Conservation (phyloP, 30 jellyfish, hydroid and myxozoan species). For the Calvadosia cruxmelitensis region DNA sequence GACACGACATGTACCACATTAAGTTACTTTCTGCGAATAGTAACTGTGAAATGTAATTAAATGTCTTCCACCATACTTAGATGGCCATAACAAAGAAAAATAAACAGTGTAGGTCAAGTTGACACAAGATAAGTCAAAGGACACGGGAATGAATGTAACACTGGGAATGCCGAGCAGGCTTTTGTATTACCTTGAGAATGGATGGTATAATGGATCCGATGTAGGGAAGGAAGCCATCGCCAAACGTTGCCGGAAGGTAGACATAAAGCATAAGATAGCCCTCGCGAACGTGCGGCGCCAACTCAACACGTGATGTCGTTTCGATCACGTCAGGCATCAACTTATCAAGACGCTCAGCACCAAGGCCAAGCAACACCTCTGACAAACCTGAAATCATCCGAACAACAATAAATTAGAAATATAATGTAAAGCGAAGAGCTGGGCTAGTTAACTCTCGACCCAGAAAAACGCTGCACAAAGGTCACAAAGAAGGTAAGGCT, state of each 20-base stretch:
- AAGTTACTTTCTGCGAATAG: no score
- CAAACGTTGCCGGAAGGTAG: slow-evolving; percentile 90
- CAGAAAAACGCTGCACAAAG: no score
- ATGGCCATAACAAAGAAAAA: not conserved
- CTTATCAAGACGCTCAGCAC: slow-evolving; percentile 74
- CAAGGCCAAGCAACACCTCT: slow-evolving; percentile 84
- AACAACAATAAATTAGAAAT: no score
- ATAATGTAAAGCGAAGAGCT: no score
- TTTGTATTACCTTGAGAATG: slow-evolving; percentile 80
- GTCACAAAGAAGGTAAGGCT: no score
- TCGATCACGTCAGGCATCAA: slow-evolving; percentile 94
- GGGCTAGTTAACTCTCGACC: no score
- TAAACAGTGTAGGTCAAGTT: not conserved
- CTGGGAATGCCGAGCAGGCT: no score
- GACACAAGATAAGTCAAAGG: not conserved
- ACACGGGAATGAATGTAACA: not conserved
- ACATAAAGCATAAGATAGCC: slow-evolving; percentile 89
- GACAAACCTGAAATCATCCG: slow-evolving; percentile 71
- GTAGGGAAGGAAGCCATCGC: slow-evolving; percentile 57
- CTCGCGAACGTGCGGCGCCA: slow-evolving; percentile 87
- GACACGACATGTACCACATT: no score
- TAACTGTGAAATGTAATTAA: not conserved
- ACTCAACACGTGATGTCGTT: slow-evolving; percentile 78
- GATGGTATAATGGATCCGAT: slow-evolving; percentile 81
- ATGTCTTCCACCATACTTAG: not conserved